These are phyloP conservation scores for Vulpes vulpes DNA, from an alignment of 2,113 vertebrate genomes.

Conservation along the genomic window DNA sequence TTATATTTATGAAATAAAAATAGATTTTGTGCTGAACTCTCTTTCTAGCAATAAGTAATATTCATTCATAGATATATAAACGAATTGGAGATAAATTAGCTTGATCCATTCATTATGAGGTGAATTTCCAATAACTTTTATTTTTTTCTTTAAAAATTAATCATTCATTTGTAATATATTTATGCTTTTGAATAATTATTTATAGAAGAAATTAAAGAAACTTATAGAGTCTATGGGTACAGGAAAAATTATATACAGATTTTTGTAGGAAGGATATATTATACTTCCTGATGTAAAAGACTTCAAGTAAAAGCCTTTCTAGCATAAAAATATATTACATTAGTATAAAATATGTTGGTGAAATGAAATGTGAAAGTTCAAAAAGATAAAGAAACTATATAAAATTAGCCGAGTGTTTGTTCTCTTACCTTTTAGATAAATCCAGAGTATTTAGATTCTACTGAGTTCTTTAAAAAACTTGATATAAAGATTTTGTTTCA, in stretches of 20 bases:
- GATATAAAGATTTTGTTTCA: constrained; percentile 8
- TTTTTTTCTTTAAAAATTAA: constrained; percentile 21
- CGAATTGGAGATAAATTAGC: neutral
- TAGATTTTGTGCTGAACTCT: neutral
- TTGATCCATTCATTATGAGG: neutral
- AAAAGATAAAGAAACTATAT: neutral
- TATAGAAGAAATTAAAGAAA: neutral
- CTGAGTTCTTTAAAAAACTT: neutral
- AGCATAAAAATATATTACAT: constrained; percentile 22
- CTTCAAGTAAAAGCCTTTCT: neutral
- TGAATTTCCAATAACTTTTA: neutral
- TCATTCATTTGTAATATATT: neutral
- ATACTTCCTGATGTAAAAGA: neutral
- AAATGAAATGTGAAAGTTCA: constrained; percentile 36
- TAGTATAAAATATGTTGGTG: neutral
- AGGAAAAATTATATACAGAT: neutral
- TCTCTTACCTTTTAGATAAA: neutral
- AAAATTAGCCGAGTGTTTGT: neutral
- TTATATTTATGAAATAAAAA: constrained; percentile 10
- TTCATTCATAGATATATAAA: neutral
- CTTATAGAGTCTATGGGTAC: neutral
- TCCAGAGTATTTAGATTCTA: neutral
- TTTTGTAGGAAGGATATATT: constrained; percentile 29
- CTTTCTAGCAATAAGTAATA: neutral
- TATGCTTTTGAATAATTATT: neutral